Percentiles rank a stretch among this genome's conserved stretches.
Evolutionary conservation across 2,797 vertebrate genomes (phyloP).

Genomic region (Hoplostethus mediterraneus): DNA sequence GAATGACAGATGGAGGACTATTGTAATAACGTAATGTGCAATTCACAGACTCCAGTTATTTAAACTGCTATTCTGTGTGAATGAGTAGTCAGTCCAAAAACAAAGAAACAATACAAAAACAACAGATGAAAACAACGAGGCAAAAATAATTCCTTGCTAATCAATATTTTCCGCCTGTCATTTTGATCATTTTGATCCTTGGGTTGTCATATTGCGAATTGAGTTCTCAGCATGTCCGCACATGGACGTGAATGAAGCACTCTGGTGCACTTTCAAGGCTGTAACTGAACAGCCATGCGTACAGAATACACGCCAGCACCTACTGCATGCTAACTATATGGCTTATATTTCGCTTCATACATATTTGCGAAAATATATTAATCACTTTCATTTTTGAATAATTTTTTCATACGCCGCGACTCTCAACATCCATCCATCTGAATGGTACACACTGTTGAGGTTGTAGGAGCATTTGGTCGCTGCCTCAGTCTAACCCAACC

Average conservation of each 20-base stretch:
- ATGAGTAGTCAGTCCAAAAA: not conserved
- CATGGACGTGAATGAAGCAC: not conserved
- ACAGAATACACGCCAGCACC: not conserved
- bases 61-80: not conserved
- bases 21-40: not conserved
- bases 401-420: not conserved
- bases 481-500: constrained; percentile 8
- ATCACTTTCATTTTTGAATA: not conserved
- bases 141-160: constrained; percentile 3
- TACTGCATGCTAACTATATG: not conserved
- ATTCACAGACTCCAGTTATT: not conserved
- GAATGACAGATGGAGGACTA: constrained; percentile 7
- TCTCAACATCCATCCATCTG: not conserved
- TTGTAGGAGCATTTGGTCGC: not conserved
- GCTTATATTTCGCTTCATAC: not conserved
- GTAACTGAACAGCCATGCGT: not conserved
- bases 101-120: not conserved
- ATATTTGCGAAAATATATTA: not conserved
- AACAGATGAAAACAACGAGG: not conserved
- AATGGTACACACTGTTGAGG: not conserved
- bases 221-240: not conserved
- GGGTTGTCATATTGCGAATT: constrained; percentile 2
- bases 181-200: not conserved
- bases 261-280: not conserved
- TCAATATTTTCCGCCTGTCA: not conserved